Conservation (phyloP, 2,113 vertebrate genomes). For the Morone saxatilis region DNA sequence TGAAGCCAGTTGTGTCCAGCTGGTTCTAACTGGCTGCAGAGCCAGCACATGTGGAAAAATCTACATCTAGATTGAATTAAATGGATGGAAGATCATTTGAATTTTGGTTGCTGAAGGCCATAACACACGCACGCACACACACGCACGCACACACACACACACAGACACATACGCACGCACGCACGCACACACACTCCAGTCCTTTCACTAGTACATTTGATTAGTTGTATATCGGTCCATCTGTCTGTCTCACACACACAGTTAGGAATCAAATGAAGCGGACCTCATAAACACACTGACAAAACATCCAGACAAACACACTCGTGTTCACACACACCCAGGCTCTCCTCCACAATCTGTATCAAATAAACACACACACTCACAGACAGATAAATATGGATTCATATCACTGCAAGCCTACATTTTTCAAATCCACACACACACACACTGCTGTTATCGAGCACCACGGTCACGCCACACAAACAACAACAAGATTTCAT, state of each 20-base stretch:
- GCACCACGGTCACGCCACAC: not conserved
- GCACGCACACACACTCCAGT: not conserved
- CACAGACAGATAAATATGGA: constrained; percentile 25
- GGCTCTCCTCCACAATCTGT: not conserved
- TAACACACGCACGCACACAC: constrained; percentile 9
- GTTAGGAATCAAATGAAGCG: constrained; percentile 53
- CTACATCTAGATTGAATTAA: constrained; percentile 50
- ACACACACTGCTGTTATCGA: not conserved
- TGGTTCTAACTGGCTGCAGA: not conserved
- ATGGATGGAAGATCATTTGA: constrained; percentile 26
- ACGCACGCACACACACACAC: no score
- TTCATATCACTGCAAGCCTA: constrained; percentile 18
- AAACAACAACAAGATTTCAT: constrained; percentile 13
- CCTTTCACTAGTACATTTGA: constrained; percentile 21
- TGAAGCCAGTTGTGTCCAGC: constrained; percentile 8
- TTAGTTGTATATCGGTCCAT: constrained; percentile 54
- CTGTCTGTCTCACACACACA: constrained; percentile 49
- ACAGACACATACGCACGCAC: constrained; percentile 12
- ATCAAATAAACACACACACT: constrained; percentile 21
- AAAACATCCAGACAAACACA: not conserved
- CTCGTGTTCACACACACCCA: not conserved
- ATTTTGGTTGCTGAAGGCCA: constrained; percentile 20
- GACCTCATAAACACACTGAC: constrained; percentile 36
- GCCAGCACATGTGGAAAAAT: not conserved
- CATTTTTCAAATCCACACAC: constrained; percentile 25